Evolutionary conservation across 2,888 invertebrate genomes (phyloP).

Genomic region (Nemurella pictetii): DNA sequence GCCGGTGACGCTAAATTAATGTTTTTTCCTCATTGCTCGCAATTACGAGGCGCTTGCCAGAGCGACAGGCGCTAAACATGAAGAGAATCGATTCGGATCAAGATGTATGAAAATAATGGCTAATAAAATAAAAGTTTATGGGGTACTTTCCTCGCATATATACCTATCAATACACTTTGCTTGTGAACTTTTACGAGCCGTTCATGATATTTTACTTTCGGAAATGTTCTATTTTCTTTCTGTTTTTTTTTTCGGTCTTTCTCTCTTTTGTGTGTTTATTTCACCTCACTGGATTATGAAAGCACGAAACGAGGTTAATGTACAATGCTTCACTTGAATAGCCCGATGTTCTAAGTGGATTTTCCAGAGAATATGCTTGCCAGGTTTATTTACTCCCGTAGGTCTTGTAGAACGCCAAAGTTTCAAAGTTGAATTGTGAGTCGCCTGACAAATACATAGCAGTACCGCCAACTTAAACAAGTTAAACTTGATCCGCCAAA

Average conservation of each 20-base stretch:
- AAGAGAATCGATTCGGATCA: background rate
- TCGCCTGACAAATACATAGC: background rate
- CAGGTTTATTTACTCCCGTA: background rate
- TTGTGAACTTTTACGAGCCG: background rate
- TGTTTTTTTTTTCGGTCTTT: background rate
- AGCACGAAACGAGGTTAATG: background rate
- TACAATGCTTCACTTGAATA: background rate
- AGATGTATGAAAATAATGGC: background rate
- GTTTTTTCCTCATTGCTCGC: background rate
- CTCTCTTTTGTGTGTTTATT: background rate
- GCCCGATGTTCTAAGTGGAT: background rate
- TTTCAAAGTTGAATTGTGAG: background rate
- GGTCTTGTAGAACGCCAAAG: background rate
- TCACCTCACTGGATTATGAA: background rate
- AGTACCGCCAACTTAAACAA: background rate
- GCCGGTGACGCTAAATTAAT: background rate
- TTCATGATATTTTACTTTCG: background rate
- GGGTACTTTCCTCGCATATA: background rate
- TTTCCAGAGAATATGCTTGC: background rate
- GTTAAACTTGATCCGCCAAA: background rate
- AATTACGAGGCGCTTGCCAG: background rate
- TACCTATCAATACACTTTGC: background rate
- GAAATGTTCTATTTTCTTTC: background rate
- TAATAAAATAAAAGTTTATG: background rate
- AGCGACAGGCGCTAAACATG: background rate